Conservation (phyloP, 2,888 invertebrate species). For the Eumacrocentrus americanus region DNA sequence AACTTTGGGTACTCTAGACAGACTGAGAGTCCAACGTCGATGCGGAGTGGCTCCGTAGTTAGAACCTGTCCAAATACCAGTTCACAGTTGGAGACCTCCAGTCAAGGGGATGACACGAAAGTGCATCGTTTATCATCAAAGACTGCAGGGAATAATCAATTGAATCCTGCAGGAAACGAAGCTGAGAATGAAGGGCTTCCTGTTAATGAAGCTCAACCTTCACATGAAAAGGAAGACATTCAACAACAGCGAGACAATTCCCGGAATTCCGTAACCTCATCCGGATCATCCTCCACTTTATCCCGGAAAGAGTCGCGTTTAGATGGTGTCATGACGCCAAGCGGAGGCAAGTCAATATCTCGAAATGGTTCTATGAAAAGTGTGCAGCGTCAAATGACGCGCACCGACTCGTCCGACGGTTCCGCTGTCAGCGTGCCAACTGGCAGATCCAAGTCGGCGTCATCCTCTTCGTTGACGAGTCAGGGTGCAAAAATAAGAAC, state of each 20-base stretch:
- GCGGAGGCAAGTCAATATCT: constrained; percentile 41
- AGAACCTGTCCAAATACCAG: neutral
- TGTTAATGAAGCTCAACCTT: neutral
- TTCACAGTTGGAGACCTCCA: neutral
- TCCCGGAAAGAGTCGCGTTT: constrained; percentile 24
- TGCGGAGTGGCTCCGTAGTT: neutral
- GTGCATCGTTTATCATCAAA: neutral
- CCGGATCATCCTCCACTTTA: constrained; percentile 12
- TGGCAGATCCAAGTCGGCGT: constrained; percentile 55
- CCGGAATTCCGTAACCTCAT: constrained; percentile 25
- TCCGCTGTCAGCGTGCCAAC: constrained; percentile 54
- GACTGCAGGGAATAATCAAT: neutral
- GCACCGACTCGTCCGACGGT: constrained; percentile 48
- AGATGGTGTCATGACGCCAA: constrained; percentile 18
- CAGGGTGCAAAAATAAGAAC: constrained; percentile 52
- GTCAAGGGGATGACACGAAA: constrained; percentile 13
- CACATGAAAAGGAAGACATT: neutral
- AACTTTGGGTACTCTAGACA: constrained; percentile 50
- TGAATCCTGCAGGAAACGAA: neutral
- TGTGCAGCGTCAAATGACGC: constrained; percentile 50
- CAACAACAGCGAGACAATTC: constrained; percentile 37
- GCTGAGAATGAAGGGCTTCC: constrained; percentile 3
- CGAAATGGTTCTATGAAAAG: constrained; percentile 46
- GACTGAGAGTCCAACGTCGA: constrained; percentile 38
- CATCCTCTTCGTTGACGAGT: constrained; percentile 52